These are phyloP conservation scores for Cynocephalus volans DNA, from an alignment of 2,113 vertebrate species.

Conservation along the genomic window DNA sequence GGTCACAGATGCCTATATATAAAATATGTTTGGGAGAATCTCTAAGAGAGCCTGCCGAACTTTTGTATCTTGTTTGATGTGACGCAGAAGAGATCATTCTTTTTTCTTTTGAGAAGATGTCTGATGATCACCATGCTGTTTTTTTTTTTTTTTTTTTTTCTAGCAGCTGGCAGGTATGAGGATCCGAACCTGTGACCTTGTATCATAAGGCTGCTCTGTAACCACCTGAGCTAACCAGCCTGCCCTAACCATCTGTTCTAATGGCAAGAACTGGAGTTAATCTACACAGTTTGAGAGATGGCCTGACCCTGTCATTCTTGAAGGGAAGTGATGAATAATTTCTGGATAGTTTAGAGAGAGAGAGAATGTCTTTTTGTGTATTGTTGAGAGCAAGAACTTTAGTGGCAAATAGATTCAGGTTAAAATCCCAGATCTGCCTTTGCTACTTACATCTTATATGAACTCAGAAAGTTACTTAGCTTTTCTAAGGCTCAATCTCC, in stretches of 20 bases:
- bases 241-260: background rate
- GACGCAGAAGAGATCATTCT: background rate
- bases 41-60: background rate
- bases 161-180: too few relatives aligned
- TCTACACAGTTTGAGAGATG: background rate
- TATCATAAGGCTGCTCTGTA: too few relatives aligned
- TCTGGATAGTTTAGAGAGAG: background rate
- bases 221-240: too few relatives aligned
- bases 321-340: background rate
- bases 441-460: background rate
- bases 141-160: too few relatives aligned
- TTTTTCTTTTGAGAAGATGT: background rate
- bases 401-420: background rate
- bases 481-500: background rate
- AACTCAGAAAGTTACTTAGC: conserved; percentile 19
- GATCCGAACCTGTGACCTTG: too few relatives aligned
- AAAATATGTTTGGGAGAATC: background rate
- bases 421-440: background rate
- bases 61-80: background rate
- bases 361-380: background rate
- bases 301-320: background rate
- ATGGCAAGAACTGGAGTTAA: background rate
- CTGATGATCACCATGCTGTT: background rate
- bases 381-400: conserved; percentile 1
- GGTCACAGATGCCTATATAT: background rate